Evolutionary conservation across 2,113 vertebrate species (phyloP).

Genomic region (Rhizomys pruinosus): DNA sequence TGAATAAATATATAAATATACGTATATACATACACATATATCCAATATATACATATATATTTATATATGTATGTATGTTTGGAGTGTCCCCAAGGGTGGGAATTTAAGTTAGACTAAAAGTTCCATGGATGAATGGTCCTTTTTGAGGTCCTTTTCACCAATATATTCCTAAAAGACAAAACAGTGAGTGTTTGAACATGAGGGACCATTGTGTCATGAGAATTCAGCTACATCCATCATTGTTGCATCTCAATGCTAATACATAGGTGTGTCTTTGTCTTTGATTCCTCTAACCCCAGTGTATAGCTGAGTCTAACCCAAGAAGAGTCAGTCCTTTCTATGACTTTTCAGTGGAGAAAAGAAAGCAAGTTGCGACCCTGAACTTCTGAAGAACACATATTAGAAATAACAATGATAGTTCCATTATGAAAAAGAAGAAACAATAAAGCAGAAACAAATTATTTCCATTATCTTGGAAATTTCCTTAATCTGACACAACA

Average conservation of each 20-base stretch:
- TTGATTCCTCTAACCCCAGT: constrained; percentile 37
- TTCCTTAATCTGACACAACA: neutral
- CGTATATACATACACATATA: too few species aligned
- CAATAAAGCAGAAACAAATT: neutral
- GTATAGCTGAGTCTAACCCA: neutral
- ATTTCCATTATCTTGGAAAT: neutral
- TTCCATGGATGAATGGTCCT: neutral
- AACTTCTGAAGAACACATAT: neutral
- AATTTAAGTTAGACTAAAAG: neutral
- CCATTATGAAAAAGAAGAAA: neutral
- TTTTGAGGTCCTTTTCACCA: neutral
- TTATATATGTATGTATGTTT: neutral
- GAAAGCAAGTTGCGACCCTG: neutral
- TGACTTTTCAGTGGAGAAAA: constrained; percentile 12
- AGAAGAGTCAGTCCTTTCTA: neutral
- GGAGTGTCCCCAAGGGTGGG: neutral
- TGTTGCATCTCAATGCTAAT: neutral
- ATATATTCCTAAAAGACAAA: neutral
- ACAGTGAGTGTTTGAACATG: neutral
- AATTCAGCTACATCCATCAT: neutral
- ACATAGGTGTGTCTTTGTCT: constrained; percentile 12
- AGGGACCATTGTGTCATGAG: neutral
- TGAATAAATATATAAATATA: too few species aligned
- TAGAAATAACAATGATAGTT: neutral
- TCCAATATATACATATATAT: too few species aligned